These are phyloP conservation scores for Melanotaenia parkinsoni DNA, from an alignment of 2,797 vertebrate species.

Conservation along the genomic window DNA sequence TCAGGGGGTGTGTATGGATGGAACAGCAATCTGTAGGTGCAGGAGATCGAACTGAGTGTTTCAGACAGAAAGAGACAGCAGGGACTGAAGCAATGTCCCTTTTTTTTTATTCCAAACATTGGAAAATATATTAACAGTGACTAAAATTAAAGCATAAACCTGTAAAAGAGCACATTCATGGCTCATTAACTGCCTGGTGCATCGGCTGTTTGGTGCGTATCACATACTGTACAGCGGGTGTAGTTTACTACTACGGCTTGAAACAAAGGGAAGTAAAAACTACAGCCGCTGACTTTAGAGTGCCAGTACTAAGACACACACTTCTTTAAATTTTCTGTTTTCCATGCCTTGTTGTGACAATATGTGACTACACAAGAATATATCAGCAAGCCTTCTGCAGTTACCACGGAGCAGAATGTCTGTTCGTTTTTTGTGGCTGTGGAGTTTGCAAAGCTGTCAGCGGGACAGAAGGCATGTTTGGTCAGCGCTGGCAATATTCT, in stretches of 20 bases:
- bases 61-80: too few species aligned
- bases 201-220: not conserved
- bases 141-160: too few species aligned
- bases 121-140: too few species aligned
- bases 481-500: conserved; percentile 38
- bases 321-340: conserved; percentile 3
- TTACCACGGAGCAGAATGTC: conserved; percentile 23
- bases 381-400: conserved; percentile 19
- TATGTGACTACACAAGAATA: conserved; percentile 23
- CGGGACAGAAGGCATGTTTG: conserved; percentile 57
- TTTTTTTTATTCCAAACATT: too few species aligned
- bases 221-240: not conserved
- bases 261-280: not conserved
- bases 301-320: not conserved
- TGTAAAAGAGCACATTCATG: not conserved
- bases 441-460: conserved; percentile 36
- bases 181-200: not conserved
- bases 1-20: too few species aligned
- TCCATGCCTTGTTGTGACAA: conserved; percentile 10
- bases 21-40: too few species aligned
- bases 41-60: not conserved
- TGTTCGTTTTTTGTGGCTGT: conserved; percentile 18
- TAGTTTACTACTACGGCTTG: not conserved
- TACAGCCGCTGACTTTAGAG: not conserved
- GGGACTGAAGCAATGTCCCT: too few species aligned